Conservation (phyloP, 2,797 vertebrate genomes). For the Xerus rutilus region DNA sequence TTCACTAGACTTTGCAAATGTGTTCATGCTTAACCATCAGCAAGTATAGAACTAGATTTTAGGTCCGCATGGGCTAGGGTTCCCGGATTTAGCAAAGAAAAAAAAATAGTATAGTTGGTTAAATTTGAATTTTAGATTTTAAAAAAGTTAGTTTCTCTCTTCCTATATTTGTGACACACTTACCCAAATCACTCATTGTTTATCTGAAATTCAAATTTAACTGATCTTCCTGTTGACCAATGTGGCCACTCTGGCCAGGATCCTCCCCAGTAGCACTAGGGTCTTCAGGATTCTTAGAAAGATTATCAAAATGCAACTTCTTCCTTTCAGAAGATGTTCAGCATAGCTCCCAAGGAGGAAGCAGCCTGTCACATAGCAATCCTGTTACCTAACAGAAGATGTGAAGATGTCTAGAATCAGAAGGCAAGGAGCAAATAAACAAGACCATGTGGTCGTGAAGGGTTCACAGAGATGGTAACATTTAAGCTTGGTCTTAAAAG, state of each 20-base stretch:
- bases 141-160: background rate
- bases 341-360: background rate
- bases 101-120: background rate
- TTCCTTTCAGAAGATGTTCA: background rate
- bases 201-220: conserved; percentile 37
- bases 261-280: background rate
- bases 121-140: conserved; percentile 46
- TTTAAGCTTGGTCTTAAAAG: background rate
- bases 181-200: conserved; percentile 2
- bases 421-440: background rate
- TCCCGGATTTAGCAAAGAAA: conserved; percentile 56
- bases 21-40: background rate
- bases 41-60: background rate
- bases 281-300: conserved; percentile 37
- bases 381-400: background rate
- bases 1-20: background rate
- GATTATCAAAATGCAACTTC: background rate
- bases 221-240: background rate
- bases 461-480: background rate
- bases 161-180: background rate
- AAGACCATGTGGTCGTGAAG: background rate
- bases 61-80: background rate
- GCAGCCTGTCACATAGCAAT: background rate
- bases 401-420: background rate
- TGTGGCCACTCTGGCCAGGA: background rate